Base-by-base conservation (phyloP, 2,888 invertebrate genomes). In the Drosophila phalerata region DNA sequence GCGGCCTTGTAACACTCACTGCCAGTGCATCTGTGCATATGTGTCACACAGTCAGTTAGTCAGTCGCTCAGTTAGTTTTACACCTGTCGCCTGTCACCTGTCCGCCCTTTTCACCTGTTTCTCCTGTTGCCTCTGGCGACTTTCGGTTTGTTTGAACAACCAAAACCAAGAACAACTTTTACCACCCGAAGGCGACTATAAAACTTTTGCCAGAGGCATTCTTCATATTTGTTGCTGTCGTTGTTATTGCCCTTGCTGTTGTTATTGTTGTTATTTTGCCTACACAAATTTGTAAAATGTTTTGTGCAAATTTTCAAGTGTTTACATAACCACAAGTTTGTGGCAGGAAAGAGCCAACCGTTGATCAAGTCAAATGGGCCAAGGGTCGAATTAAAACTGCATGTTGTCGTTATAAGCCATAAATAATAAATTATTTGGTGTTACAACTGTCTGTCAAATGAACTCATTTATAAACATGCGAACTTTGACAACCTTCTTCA, bases 1-100 rank as follows among this genome's bases (percentile, higher is more conserved):
- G 37, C 94, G 81, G 72, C 89, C 89, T 88, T 83, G 83, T 72
- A 75, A 77, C 74, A 71, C 68, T 79, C 61, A 38, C 61, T 60
- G 45, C 47, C 34, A 48, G 8, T 48, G 68, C 66, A 63, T 55
- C 51, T 58, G 32, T 64, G 64, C 60, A 79, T 55, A 34, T 60
- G 62, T 70, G 55, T 40, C 70, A 70, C 38, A 17, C 60, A 42
- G 55, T 52, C 61, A 75, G 30, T 64, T 25, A 73, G 67, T 57
- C 53, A 48, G 61, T 68, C 53, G 45, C 38, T 52, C 34, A 53
- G 53, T 63, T 74, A 37, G 60, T 53, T 69, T 32, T 61, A 47
- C 73, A 73, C 73, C 74, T 73, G 67, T 57, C 25, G 43, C 22
- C 63, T 51, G 40, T 52, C 19, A 57, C 13, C 56, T 53, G 37